Conservation (phyloP, 2,113 vertebrate genomes). For the Trochalopteron elliotii region DNA sequence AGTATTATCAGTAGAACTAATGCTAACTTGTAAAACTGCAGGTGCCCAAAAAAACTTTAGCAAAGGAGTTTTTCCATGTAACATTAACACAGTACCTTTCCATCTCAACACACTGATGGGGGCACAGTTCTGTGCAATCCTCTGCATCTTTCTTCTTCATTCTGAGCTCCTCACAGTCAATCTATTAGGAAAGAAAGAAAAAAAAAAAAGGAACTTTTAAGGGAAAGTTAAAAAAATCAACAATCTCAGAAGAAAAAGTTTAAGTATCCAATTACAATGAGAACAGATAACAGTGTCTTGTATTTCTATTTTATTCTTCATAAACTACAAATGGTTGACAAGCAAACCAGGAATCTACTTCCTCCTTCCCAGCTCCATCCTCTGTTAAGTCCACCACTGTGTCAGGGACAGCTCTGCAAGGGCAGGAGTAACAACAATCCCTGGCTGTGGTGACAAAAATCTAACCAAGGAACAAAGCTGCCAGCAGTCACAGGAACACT, state of each 20-base stretch:
- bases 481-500: not conserved
- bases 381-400: not conserved
- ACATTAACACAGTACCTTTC: conserved; percentile 65
- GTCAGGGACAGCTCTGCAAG: not conserved
- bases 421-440: not conserved
- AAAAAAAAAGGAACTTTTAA: not conserved
- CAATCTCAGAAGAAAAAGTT: not conserved
- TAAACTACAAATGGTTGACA: not conserved
- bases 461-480: not conserved
- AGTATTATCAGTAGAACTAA: not conserved
- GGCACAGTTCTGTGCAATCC: not conserved
- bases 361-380: not conserved
- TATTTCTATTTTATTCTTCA: not conserved
- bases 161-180: not conserved
- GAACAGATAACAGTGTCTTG: not conserved
- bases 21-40: not conserved
- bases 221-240: not conserved
- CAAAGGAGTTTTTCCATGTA: not conserved
- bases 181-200: conserved; percentile 17
- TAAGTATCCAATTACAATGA: not conserved
- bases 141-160: not conserved
- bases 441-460: accelerated
- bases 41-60: not conserved
- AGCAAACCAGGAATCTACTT: not conserved
- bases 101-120: conserved; percentile 24